A percentile compares a stretch with the other conserved stretches of the same genome.
Evolutionary conservation across 1,140 invertebrate species (phyloP).

Genomic region (Carcinoscorpius rotundicauda): DNA sequence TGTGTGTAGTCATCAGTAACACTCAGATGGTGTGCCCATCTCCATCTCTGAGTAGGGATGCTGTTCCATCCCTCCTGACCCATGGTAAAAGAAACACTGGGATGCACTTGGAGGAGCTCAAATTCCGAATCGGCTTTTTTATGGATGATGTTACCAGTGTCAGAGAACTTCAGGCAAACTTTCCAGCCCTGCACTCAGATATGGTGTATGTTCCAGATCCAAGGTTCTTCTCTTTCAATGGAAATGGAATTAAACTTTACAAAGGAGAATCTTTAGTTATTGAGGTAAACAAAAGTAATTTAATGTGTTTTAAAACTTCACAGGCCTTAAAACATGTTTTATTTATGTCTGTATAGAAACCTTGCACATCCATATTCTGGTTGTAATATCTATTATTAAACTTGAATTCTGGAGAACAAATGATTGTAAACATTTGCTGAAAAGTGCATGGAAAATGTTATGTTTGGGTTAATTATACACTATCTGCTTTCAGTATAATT

Average conservation of each 20-base stretch:
- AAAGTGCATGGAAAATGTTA: too few species aligned
- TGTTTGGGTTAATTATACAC: too few species aligned
- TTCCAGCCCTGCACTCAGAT: conserved; percentile 59
- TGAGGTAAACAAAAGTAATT: conserved; percentile 38
- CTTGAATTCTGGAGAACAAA: too few species aligned
- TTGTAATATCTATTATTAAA: too few species aligned
- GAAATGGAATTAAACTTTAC: conserved; percentile 57
- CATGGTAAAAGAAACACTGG: not conserved
- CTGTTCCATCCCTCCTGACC: conserved; percentile 6
- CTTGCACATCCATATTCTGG: too few species aligned
- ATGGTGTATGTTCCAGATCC: conserved; percentile 87
- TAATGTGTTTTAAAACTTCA: not conserved
- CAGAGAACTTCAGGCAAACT: conserved; percentile 73
- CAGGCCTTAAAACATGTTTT: too few species aligned
- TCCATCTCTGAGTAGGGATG: conserved; percentile 49
- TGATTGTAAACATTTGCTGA: too few species aligned
- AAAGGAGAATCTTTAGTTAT: conserved; percentile 92
- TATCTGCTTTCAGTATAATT: too few species aligned
- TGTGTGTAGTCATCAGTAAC: conserved; percentile 68
- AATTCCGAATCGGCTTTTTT: conserved; percentile 62
- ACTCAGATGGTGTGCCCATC: conserved; percentile 92
- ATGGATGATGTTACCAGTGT: conserved; percentile 92
- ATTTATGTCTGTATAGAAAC: too few species aligned
- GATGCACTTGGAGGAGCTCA: conserved; percentile 17
- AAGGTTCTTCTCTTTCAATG: conserved; percentile 57